Conservation (phyloP, 2,113 vertebrate genomes). For the Cavia aperea region DNA sequence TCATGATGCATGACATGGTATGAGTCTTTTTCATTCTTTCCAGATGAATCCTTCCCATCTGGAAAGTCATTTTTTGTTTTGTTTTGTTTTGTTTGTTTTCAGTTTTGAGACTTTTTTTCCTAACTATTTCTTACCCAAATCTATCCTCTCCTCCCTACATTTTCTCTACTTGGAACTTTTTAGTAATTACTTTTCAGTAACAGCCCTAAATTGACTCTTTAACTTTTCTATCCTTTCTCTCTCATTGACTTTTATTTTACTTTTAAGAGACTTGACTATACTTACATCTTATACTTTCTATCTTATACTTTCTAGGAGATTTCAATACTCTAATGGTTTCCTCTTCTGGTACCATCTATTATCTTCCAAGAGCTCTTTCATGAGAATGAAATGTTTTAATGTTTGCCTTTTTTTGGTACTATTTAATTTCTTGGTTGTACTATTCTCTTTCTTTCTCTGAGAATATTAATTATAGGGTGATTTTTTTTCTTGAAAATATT, state of each 20-base stretch:
- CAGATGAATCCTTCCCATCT: neutral
- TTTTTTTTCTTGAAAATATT: neutral
- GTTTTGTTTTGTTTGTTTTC: neutral
- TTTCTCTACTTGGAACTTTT: conserved; percentile 19
- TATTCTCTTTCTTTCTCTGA: neutral
- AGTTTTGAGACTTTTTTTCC: neutral
- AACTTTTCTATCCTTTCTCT: neutral
- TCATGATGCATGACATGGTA: neutral
- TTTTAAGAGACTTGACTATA: neutral
- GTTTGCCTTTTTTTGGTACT: neutral
- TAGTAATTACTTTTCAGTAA: neutral
- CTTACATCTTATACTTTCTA: neutral
- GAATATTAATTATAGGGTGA: neutral
- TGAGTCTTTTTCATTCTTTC: conserved; percentile 2
- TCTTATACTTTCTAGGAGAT: neutral
- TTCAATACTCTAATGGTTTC: neutral
- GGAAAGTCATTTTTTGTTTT: neutral
- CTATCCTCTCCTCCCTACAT: neutral
- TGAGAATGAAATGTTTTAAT: neutral
- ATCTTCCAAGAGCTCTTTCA: neutral
- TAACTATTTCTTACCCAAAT: neutral
- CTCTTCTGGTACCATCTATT: neutral
- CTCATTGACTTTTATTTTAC: neutral
- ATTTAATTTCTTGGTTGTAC: neutral
- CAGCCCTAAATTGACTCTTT: neutral